These are phyloP conservation scores for Loripinus fragilis DNA, from an alignment of 2,888 invertebrate species.

Conservation along the genomic window DNA sequence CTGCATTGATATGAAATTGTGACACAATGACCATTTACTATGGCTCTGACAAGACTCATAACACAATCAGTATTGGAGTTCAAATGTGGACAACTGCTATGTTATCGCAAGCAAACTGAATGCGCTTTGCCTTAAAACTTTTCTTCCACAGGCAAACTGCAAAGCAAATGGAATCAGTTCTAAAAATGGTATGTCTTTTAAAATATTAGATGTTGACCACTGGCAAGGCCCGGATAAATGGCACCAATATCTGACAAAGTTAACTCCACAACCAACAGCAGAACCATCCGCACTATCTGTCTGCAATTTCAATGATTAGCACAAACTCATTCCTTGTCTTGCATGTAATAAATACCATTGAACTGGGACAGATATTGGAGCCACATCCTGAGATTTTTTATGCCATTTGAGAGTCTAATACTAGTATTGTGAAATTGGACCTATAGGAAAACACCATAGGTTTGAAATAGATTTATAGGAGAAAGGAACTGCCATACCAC, in stretches of 20 bases:
- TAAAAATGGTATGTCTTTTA: neutral
- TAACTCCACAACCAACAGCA: neutral
- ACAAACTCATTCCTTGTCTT: neutral
- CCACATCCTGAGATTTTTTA: slow-evolving; percentile 29
- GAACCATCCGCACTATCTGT: neutral
- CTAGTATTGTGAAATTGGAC: no score
- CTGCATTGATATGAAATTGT: neutral
- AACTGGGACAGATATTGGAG: slow-evolving; percentile 14
- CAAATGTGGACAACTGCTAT: neutral
- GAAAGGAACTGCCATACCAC: no score
- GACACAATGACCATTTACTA: neutral
- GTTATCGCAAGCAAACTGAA: neutral
- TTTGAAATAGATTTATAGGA: no score
- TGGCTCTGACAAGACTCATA: no score
- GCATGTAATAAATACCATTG: no score
- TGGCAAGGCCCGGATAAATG: neutral
- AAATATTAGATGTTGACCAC: neutral
- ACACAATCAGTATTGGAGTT: neutral
- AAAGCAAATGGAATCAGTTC: neutral
- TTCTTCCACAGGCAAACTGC: neutral
- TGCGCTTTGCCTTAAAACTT: neutral
- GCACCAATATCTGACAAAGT: neutral
- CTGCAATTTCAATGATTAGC: no score
- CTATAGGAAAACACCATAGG: no score
- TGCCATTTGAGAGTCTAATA: slow-evolving; percentile 11